Percentiles rank a stretch among this genome's conserved stretches.
These are phyloP conservation scores for Perdita meconis DNA, from an alignment of 2,888 invertebrate species.

Conservation along the genomic window DNA sequence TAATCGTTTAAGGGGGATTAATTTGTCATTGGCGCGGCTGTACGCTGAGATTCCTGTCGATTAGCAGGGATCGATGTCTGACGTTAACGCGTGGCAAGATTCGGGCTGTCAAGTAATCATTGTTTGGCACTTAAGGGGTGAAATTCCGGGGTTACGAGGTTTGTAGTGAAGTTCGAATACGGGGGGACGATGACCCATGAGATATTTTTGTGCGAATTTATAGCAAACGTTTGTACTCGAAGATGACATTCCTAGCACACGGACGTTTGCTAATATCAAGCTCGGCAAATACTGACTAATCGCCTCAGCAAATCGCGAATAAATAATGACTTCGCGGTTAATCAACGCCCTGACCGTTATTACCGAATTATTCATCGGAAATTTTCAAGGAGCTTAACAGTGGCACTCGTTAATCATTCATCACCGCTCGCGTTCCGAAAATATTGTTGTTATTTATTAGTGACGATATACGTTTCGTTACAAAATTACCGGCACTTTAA, in stretches of 20 bases:
- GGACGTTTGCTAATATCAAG: neutral
- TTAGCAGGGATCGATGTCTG: constrained; percentile 12
- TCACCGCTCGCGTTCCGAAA: no score
- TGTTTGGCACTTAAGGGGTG: neutral
- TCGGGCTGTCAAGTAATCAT: neutral
- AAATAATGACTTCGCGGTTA: constrained; percentile 3
- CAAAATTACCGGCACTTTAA: neutral
- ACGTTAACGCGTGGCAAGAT: neutral
- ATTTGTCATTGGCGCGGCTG: constrained; percentile 72
- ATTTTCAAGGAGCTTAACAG: constrained; percentile 8
- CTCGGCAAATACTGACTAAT: neutral
- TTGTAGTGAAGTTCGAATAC: neutral
- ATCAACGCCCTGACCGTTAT: neutral
- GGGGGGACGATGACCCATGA: neutral
- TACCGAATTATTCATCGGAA: constrained; percentile 33
- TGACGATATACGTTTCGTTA: neutral
- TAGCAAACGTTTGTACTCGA: neutral
- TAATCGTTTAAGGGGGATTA: constrained; percentile 76
- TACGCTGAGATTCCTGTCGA: constrained; percentile 27
- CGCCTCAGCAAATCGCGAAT: neutral
- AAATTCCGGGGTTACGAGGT: neutral
- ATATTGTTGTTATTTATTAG: neutral
- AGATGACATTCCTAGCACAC: neutral
- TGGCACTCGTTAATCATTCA: constrained; percentile 5
- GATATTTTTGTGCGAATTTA: neutral